Evolutionary conservation across 2,797 vertebrate species (phyloP).

Genomic region (Poecilia velifera): DNA sequence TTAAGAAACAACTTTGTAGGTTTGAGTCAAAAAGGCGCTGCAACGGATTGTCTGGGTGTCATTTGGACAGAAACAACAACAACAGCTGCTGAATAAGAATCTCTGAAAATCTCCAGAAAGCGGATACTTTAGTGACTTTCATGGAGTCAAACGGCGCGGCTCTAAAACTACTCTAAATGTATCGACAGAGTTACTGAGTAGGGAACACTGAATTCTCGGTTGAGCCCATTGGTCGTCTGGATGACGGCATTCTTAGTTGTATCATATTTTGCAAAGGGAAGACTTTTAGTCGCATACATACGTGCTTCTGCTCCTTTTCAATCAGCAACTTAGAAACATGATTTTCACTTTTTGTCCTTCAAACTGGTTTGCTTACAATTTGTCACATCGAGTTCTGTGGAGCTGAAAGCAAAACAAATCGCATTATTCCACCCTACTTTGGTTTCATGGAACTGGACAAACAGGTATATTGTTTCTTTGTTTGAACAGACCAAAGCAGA

Average conservation of each 20-base stretch:
- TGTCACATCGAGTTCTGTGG: background rate
- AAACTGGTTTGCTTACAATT: constrained; percentile 18
- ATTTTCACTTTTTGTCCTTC: background rate
- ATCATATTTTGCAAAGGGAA: background rate
- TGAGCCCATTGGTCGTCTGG: background rate
- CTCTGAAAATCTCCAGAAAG: background rate
- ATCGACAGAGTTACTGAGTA: background rate
- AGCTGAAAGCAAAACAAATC: background rate
- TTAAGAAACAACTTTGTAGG: background rate
- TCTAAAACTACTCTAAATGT: background rate
- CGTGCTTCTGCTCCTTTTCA: background rate
- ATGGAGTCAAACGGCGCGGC: no score
- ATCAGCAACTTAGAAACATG: background rate
- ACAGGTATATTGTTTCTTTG: constrained; percentile 14
- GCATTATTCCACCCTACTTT: background rate
- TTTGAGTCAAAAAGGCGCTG: background rate
- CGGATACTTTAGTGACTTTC: background rate
- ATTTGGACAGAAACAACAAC: background rate
- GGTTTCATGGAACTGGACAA: constrained; percentile 29
- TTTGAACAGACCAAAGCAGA: background rate
- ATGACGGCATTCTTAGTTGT: background rate
- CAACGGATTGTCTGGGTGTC: background rate
- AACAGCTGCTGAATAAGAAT: background rate
- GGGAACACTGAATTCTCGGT: background rate
- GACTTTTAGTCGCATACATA: background rate